Percentiles rank a stretch among this genome's conserved stretches.
Evolutionary conservation across 92 coral and sea anemone genomes (phyloP).

Genomic region (Phymanthus crucifer): DNA sequence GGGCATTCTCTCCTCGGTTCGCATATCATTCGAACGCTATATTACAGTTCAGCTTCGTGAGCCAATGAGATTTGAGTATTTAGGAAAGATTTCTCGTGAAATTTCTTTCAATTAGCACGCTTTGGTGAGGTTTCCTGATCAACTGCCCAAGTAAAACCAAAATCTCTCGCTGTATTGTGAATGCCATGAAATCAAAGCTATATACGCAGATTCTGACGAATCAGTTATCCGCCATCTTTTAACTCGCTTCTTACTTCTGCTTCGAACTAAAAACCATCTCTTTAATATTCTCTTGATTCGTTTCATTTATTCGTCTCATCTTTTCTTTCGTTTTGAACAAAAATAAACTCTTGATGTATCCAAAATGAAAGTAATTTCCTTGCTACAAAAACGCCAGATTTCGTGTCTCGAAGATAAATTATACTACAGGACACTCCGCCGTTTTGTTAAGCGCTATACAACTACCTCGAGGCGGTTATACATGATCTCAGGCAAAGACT

Average conservation of each 20-base stretch:
- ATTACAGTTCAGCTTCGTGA: background rate
- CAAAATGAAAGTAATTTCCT: too few relatives aligned
- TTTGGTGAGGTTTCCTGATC: background rate
- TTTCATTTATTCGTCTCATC: background rate
- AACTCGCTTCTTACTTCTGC: background rate
- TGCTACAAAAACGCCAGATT: too few relatives aligned
- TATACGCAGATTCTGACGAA: too few relatives aligned
- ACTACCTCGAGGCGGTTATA: too few relatives aligned
- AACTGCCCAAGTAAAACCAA: background rate
- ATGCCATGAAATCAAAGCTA: background rate
- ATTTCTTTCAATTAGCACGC: background rate
- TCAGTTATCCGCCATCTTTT: too few relatives aligned
- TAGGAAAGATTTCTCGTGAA: background rate
- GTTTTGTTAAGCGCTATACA: too few relatives aligned
- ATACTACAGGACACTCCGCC: too few relatives aligned
- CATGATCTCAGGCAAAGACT: too few relatives aligned
- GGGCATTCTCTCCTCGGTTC: too few relatives aligned
- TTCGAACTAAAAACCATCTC: background rate
- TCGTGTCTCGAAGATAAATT: too few relatives aligned
- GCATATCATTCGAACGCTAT: too few relatives aligned
- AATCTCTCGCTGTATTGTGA: background rate
- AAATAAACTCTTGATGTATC: too few relatives aligned
- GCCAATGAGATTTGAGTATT: background rate
- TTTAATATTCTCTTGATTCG: background rate
- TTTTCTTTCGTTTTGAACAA: background rate